Evolutionary conservation across 2,113 vertebrate genomes (phyloP).

Genomic region (cat (Felis catus)): DNA sequence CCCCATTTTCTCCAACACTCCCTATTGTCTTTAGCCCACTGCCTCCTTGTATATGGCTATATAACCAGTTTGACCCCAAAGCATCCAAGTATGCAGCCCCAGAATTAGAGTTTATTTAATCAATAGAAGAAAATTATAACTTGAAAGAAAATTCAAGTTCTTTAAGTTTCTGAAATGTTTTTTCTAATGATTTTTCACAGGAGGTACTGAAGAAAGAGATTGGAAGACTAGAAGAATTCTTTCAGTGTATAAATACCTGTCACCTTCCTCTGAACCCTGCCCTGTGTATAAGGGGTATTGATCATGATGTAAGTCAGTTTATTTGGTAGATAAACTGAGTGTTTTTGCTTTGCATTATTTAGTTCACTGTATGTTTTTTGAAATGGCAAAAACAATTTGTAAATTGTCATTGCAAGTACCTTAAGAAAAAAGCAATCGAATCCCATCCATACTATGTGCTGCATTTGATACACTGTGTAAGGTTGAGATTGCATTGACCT

Average conservation of each 20-base stretch:
- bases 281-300: conserved; percentile 75
- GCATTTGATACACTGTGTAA: neutral
- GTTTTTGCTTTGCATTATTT: neutral
- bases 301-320: conserved; percentile 74
- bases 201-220: conserved; percentile 82
- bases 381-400: neutral
- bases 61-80: neutral
- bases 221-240: conserved; percentile 78
- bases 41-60: neutral
- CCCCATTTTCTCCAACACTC: neutral
- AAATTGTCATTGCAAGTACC: neutral
- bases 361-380: neutral
- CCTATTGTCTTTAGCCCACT: neutral
- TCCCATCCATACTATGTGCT: neutral
- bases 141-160: neutral
- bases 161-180: conserved; percentile 27
- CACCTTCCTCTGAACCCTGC: conserved; percentile 83
- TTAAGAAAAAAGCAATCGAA: neutral
- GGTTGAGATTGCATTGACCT: neutral
- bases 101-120: neutral
- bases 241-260: conserved; percentile 80
- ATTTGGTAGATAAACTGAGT: neutral
- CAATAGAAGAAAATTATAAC: conserved; percentile 4
- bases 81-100: neutral
- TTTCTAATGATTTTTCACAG: conserved; percentile 69